phyloP scores from a whole-genome alignment of 2,888 invertebrate species.

The Hirtodrosophila cameraria region DNA sequence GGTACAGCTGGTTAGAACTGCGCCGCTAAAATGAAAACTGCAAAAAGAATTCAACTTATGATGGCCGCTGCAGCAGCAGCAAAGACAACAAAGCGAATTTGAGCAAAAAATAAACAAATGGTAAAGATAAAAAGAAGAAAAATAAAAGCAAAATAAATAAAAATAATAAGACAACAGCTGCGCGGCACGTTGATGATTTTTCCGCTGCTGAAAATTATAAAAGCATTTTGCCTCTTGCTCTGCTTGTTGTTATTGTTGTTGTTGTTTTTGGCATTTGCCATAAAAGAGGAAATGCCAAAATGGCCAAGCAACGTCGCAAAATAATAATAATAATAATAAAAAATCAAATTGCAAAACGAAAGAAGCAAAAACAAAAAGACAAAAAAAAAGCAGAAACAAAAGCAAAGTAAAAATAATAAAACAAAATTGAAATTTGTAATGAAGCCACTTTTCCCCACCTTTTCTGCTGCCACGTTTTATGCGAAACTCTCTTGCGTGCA shows the following conservation, averaged over 20 bases:
- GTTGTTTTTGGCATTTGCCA: constrained; percentile 27
- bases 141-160: constrained; percentile 66
- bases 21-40: constrained; percentile 62
- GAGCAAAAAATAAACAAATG: constrained; percentile 43
- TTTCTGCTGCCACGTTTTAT: constrained; percentile 10
- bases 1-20: constrained; percentile 52
- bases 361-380: constrained; percentile 27
- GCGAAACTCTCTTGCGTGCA: constrained; percentile 33
- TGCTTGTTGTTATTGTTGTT: constrained; percentile 15
- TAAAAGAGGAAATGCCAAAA: constrained; percentile 52
- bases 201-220: constrained; percentile 57
- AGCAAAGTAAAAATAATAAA: constrained; percentile 63
- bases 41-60: constrained; percentile 68
- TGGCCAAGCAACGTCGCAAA: constrained; percentile 50
- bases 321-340: constrained; percentile 68
- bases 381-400: constrained; percentile 21
- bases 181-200: constrained; percentile 46
- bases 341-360: constrained; percentile 63
- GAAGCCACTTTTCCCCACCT: constrained; percentile 72
- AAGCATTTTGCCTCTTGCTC: constrained; percentile 44
- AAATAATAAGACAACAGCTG: constrained; percentile 78
- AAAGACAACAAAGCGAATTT: constrained; percentile 52
- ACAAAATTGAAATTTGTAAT: constrained; percentile 82
- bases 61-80: constrained; percentile 42
- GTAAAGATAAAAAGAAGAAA: constrained; percentile 19